Evolutionary conservation across 2,113 vertebrate genomes (phyloP), one percentile per base, ranked within the genome.

Genomic region (Xiphophorus couchianus): DNA sequence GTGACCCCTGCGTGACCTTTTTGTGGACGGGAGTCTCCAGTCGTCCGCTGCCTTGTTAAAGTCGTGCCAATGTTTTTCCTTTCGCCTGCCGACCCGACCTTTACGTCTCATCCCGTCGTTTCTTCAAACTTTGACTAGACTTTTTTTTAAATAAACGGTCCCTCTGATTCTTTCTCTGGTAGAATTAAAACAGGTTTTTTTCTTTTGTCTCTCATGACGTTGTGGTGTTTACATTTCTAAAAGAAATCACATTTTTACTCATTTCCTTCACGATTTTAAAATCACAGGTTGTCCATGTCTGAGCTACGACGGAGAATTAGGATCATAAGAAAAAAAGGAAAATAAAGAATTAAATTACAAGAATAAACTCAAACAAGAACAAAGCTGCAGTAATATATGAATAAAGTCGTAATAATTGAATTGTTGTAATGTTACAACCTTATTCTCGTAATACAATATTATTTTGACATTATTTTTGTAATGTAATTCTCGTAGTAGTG

Each of bases 61-160:
- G 82, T 93, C 84, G 92, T 94, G 94, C 93, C 92, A 93, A 91
- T 89, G 87, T 79, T 72, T 64, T 33, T 69, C 44, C 54, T 37
- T 76, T 74, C 74, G 76, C 85, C 80, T 74, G 74, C 82, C 77
- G 69, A 31, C 72, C 61, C 62, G 37, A 88, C 82, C 73, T 74
- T 80, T 83, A 62, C 44, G 76, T 79, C 25, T 66, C 68, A 68
- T 68, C 60, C 30, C 54, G 73, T 84, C 66, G 83, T 84, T 90
- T 90, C 84, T 76, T 78, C 42, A 78, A 83, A 51, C 74, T 80
- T 62, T 76, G 73, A 86, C 77, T 75, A 88, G 68, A 83, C 85
- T 90, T 90, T 87, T 91, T 92, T 93, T 90, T 90, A 3, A 2
- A 87, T 90, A 91, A 80, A 61, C 65, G 19, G 51, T 12, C 27